phyloP scores from a whole-genome alignment of 2,888 invertebrate genomes.

The Cheilosia urbana region DNA sequence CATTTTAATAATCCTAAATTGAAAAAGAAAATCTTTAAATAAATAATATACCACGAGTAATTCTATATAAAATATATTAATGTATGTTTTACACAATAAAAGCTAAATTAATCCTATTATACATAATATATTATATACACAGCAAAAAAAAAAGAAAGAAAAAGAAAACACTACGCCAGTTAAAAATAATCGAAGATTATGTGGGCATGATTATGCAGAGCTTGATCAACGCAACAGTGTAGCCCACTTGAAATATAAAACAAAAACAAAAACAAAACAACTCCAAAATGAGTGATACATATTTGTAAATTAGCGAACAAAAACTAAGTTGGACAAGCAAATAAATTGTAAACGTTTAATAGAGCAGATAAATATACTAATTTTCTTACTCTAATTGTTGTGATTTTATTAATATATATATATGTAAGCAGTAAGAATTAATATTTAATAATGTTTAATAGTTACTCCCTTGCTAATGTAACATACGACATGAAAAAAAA shows the following conservation, averaged over 20 bases:
- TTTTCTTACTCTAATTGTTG: constrained; percentile 82
- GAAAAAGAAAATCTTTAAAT: constrained; percentile 61
- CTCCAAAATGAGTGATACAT: constrained; percentile 48
- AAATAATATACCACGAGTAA: constrained; percentile 47
- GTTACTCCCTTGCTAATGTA: constrained; percentile 69
- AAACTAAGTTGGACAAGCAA: constrained; percentile 49
- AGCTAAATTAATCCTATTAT: constrained; percentile 55
- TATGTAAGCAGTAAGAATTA: constrained; percentile 56
- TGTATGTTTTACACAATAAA: constrained; percentile 69
- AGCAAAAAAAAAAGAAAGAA: constrained; percentile 47
- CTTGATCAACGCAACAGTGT: constrained; percentile 22
- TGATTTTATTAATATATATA: constrained; percentile 80
- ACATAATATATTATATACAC: constrained; percentile 40
- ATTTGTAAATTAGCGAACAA: constrained; percentile 45
- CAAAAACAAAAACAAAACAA: constrained; percentile 7
- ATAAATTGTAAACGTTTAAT: constrained; percentile 55
- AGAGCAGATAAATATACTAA: constrained; percentile 65
- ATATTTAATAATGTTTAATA: constrained; percentile 64
- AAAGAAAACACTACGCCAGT: constrained; percentile 23
- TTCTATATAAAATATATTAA: constrained; percentile 42
- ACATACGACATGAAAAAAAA: constrained; percentile 25
- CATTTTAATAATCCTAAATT: constrained; percentile 78
- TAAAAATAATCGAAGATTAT: constrained; percentile 9
- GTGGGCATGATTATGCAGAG: constrained; percentile 33
- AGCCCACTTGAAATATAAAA: constrained; percentile 24